These are phyloP conservation scores for Regulus satrapa DNA, from an alignment of 2,113 vertebrate genomes.

Conservation along the genomic window DNA sequence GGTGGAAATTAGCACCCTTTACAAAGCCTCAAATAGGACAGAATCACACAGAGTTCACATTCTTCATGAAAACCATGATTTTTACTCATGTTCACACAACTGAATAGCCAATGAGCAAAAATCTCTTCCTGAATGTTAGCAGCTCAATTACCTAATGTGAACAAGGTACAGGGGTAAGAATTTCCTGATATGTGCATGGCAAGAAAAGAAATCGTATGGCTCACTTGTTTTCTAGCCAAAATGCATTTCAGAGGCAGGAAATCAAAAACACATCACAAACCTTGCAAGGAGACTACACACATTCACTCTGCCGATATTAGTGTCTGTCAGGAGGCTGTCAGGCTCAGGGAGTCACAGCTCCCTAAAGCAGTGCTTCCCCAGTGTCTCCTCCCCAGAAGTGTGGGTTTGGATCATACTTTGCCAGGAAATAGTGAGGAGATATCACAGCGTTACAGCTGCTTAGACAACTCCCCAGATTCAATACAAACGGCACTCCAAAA, in stretches of 20 bases:
- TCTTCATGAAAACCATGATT: background rate
- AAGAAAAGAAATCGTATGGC: background rate
- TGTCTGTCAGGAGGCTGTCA: constrained; percentile 52
- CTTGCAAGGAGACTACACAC: constrained; percentile 53
- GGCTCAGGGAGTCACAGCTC: background rate
- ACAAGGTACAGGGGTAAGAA: constrained; percentile 12
- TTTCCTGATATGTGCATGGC: constrained; percentile 3
- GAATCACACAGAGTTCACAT: background rate
- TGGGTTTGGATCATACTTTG: background rate
- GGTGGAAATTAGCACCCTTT: constrained; percentile 19
- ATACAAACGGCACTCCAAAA: constrained; percentile 18
- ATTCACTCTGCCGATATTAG: constrained; percentile 32
- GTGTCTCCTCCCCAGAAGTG: background rate
- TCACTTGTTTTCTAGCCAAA: constrained; percentile 57
- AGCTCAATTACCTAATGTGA: background rate
- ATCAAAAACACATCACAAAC: constrained; percentile 67
- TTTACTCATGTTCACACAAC: background rate
- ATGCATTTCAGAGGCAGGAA: constrained; percentile 64
- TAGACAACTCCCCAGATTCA: constrained; percentile 42
- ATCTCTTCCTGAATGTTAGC: background rate
- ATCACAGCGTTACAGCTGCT: constrained; percentile 39
- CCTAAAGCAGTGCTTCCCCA: constrained; percentile 11
- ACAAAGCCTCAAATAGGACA: background rate
- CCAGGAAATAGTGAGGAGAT: constrained; percentile 42
- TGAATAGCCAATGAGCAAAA: background rate